These are phyloP conservation scores for Callithrix jacchus DNA, from an alignment of 2,113 vertebrate genomes.

Conservation along the genomic window DNA sequence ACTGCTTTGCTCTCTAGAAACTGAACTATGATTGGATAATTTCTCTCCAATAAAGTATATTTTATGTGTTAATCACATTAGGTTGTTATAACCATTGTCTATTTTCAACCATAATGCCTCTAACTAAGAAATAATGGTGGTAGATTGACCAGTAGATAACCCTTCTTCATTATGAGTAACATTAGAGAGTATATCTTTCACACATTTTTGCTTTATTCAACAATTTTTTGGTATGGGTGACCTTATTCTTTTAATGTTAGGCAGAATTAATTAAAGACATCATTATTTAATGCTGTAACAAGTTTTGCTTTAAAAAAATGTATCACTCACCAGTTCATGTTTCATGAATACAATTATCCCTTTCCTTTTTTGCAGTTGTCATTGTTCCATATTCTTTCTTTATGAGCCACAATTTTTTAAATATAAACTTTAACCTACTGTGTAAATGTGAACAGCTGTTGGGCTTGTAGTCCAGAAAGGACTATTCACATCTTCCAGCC, in stretches of 20 bases:
- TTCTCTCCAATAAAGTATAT: conserved; percentile 74
- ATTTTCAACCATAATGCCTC: conserved; percentile 75
- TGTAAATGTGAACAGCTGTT: conserved; percentile 81
- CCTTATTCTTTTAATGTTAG: conserved; percentile 83
- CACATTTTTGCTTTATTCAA: conserved; percentile 85
- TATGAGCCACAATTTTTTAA: conserved; percentile 80
- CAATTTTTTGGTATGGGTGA: conserved; percentile 82
- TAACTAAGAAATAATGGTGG: conserved; percentile 85
- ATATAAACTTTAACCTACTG: conserved; percentile 83
- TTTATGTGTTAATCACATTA: conserved; percentile 75
- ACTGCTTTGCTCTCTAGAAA: conserved; percentile 50
- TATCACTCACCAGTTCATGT: conserved; percentile 81
- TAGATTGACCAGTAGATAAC: conserved; percentile 82
- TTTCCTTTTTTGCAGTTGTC: conserved; percentile 74
- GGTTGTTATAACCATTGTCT: conserved; percentile 77
- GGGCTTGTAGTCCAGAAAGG: conserved; percentile 58
- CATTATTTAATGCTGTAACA: conserved; percentile 74
- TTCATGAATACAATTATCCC: conserved; percentile 83
- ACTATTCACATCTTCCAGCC: conserved; percentile 58
- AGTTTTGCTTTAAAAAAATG: conserved; percentile 80
- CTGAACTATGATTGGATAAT: conserved; percentile 52
- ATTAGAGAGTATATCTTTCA: conserved; percentile 82
- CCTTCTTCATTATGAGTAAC: conserved; percentile 83
- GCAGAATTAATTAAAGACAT: conserved; percentile 83
- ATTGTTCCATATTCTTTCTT: conserved; percentile 82